Evolutionary conservation across 2,797 vertebrate genomes (phyloP).

Genomic region (Gambusia yucatana): DNA sequence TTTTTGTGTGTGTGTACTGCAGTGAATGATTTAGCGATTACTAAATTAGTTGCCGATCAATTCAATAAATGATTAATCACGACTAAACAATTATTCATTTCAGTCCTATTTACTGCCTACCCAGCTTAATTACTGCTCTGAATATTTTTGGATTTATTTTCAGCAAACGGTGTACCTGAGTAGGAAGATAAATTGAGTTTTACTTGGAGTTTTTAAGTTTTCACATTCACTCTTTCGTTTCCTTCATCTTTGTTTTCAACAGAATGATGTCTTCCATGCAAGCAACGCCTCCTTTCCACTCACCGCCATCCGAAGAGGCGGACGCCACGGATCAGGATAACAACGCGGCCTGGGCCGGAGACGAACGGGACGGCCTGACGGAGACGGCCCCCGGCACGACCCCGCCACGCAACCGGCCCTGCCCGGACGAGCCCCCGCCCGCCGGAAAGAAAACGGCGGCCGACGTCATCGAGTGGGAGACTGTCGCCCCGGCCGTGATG

Average conservation of each 20-base stretch:
- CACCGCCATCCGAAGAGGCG: slow-evolving; percentile 85
- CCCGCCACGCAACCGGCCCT: slow-evolving; percentile 83
- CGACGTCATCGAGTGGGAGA: slow-evolving; percentile 86
- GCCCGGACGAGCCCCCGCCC: slow-evolving; percentile 84
- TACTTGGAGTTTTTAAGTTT: background rate
- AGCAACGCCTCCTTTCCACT: slow-evolving; percentile 90
- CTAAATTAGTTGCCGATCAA: no score
- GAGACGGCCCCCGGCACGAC: slow-evolving; percentile 73
- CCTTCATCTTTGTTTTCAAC: slow-evolving; percentile 41
- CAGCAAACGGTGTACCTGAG: no score
- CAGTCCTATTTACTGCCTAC: no score
- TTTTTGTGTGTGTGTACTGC: no score
- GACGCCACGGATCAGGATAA: slow-evolving; percentile 87
- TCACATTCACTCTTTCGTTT: background rate
- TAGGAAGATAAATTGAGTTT: background rate
- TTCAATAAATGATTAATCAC: no score
- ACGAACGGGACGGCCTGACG: slow-evolving; percentile 83
- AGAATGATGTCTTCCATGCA: slow-evolving; percentile 98
- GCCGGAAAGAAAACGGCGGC: slow-evolving; percentile 86
- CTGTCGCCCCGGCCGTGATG: slow-evolving; percentile 85
- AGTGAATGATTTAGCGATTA: no score
- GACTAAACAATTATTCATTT: no score
- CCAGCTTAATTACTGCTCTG: no score
- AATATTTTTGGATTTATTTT: no score
- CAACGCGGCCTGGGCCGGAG: slow-evolving; percentile 81